A percentile compares a stretch with the other conserved stretches of the same genome.
phyloP scores from a whole-genome alignment of 2,113 vertebrate genomes.

The Falco punctatus region DNA sequence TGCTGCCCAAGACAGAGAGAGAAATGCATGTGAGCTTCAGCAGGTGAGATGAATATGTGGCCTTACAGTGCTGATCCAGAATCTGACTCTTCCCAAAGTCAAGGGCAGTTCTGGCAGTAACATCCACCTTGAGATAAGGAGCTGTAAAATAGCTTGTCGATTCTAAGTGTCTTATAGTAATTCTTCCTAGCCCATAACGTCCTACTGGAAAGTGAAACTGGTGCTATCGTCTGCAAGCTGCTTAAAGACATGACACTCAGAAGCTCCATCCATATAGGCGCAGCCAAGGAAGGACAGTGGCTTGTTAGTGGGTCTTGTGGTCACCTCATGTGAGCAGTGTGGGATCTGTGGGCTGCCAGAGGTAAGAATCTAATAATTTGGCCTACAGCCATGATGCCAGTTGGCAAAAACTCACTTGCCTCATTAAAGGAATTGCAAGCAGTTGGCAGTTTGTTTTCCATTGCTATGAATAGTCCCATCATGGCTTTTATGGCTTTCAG shows the following conservation, averaged over 20 bases:
- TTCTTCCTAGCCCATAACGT: not conserved
- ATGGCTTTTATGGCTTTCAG: not conserved
- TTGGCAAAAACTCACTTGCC: not conserved
- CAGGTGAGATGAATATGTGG: not conserved
- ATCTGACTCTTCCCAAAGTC: not conserved
- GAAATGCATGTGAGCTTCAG: accelerated
- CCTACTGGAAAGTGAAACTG: not conserved
- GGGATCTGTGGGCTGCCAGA: not conserved
- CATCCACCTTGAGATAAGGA: not conserved
- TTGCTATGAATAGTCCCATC: not conserved
- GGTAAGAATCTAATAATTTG: not conserved
- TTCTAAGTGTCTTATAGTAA: not conserved
- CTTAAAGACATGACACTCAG: not conserved
- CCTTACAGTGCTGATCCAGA: not conserved
- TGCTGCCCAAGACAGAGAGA: not conserved
- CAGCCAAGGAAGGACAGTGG: not conserved
- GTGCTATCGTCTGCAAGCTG: not conserved
- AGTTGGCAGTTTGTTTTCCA: not conserved
- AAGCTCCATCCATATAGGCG: not conserved
- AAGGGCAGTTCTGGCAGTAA: not conserved
- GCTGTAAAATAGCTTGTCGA: not conserved
- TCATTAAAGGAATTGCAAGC: not conserved
- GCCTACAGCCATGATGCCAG: not conserved
- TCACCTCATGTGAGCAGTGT: accelerated
- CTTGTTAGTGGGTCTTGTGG: not conserved